A percentile compares a stretch with the other conserved stretches of the same genome.
Evolutionary conservation across 1,140 invertebrate species (phyloP).

Genomic region (Dinothrombium tinctorium): DNA sequence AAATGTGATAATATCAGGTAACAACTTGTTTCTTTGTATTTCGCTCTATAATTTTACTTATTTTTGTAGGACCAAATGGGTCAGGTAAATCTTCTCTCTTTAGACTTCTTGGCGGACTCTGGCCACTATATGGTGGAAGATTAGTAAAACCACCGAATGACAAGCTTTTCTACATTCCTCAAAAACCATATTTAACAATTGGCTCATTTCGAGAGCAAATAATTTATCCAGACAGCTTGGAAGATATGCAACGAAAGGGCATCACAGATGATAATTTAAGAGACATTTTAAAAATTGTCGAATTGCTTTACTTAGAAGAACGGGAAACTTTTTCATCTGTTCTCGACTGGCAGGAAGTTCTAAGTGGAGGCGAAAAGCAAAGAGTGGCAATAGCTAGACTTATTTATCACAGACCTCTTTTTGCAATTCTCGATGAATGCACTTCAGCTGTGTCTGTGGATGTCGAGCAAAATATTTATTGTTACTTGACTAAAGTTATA

Average conservation of each 20-base stretch:
- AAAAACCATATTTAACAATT: conserved; percentile 87
- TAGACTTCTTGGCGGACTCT: conserved; percentile 75
- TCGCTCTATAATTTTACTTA: background rate
- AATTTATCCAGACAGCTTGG: conserved; percentile 74
- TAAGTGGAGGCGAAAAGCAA: conserved; percentile 94
- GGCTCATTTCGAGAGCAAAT: conserved; percentile 44
- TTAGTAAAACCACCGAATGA: conserved; percentile 65
- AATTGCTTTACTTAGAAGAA: conserved; percentile 55
- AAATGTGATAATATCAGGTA: conserved; percentile 11
- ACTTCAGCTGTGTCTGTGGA: conserved; percentile 93
- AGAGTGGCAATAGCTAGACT: conserved; percentile 50
- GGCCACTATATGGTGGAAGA: conserved; percentile 81
- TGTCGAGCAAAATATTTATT: conserved; percentile 90
- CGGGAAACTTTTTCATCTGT: conserved; percentile 66
- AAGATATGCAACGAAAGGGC: conserved; percentile 48
- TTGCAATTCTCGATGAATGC: conserved; percentile 94
- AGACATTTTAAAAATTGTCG: conserved; percentile 40
- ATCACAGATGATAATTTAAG: conserved; percentile 19
- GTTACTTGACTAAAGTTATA: conserved; percentile 42
- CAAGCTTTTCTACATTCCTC: conserved; percentile 89
- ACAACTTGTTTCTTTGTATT: background rate
- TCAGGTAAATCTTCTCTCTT: conserved; percentile 90
- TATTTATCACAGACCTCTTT: conserved; percentile 90
- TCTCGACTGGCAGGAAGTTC: conserved; percentile 85
- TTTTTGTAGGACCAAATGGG: conserved; percentile 57